Conservation (phyloP, 2,888 invertebrate species). For the Siphonodentalium dalli region DNA sequence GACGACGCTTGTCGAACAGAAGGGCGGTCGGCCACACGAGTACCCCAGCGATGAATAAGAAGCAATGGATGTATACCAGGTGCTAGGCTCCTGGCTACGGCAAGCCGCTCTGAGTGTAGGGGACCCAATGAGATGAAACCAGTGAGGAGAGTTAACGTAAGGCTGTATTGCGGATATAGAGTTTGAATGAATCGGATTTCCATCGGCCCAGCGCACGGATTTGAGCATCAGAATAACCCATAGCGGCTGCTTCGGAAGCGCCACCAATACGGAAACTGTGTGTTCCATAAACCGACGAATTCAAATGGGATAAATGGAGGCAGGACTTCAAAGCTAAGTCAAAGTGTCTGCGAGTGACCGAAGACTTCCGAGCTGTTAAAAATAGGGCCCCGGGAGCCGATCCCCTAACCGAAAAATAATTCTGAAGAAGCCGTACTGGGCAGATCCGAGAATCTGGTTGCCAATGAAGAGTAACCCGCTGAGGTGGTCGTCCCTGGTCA, state of each 20-base stretch:
- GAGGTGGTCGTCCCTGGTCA: too few species aligned
- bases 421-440: background rate
- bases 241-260: constrained; percentile 2
- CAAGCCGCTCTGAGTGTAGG: too few species aligned
- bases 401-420: background rate
- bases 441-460: background rate
- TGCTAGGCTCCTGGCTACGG: too few species aligned
- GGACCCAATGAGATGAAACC: too few species aligned
- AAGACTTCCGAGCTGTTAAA: background rate
- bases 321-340: background rate
- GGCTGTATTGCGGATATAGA: background rate
- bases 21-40: too few species aligned
- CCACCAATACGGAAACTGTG: constrained; percentile 15
- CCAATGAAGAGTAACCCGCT: too few species aligned
- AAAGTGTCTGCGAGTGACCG: constrained; percentile 2
- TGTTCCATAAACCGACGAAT: constrained; percentile 1
- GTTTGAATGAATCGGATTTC: background rate
- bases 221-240: background rate
- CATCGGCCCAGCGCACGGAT: background rate
- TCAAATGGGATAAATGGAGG: constrained; percentile 1
- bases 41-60: too few species aligned
- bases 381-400: constrained; percentile 4
- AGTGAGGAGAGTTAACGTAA: too few species aligned
- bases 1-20: too few species aligned
- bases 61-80: too few species aligned